Evolutionary conservation across 2,797 vertebrate species (phyloP), one percentile per base, ranked within the genome.

Genomic region (Enteromius radiatus): DNA sequence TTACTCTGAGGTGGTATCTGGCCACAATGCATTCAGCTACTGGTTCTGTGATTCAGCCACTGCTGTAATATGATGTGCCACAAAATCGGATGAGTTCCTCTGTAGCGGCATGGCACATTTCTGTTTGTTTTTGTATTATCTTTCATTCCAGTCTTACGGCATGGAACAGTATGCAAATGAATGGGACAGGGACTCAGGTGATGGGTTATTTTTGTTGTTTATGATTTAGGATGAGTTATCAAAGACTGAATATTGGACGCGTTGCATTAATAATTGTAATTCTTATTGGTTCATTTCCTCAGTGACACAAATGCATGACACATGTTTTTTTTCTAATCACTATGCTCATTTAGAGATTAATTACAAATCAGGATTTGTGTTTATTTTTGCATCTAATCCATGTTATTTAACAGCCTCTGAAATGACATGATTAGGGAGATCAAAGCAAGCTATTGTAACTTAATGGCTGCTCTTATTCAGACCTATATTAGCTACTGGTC

Each of bases 61-160:
- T 56, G 64, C 68, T 23, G 77, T 88, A 86, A 88, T 88, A 47
- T 70, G 81, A 85, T 85, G 79, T 85, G 84, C 67, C 83, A 76
- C 47, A 36, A 52, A 75, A 41, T 73, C 68, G 67, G 77, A 88
- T 85, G 85, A 81, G 80, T 81, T 84, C 38, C 41, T 78, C 65
- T 49, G 54, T 70, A 36, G 80, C 4, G 2, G 47, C n/a, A 67
- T 47, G 49, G 63, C 47, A 3, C 31, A 52, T 81, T 81, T 85
- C 70, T 79, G 64, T 82, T 85, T 64, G 26, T 67, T 26, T 56
- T 6, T 79, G 41, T 76, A 81, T 86, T 79, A 76, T 79, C 15
- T 80, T 26, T 70, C 2, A 76, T 76, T 61, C 47, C 75, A 80
- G 80, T 38, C 41, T 63, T 38, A 12, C 67, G n/a, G 31, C 5